Evolutionary conservation across 2,113 vertebrate species (phyloP).

Genomic region (Saguinus imperator): DNA sequence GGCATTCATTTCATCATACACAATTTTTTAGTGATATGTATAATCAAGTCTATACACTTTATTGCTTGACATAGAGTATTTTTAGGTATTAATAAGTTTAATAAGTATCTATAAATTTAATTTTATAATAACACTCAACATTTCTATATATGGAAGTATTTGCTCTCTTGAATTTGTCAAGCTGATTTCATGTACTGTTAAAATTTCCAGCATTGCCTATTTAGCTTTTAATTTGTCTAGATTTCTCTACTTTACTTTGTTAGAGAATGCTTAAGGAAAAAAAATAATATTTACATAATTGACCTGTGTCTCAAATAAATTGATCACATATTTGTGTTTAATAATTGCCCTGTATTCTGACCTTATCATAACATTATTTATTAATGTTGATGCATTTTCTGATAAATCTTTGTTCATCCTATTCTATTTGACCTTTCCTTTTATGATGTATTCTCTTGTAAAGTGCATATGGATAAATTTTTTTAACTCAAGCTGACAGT

Average conservation of each 20-base stretch:
- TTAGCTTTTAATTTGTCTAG: neutral
- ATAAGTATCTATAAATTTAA: neutral
- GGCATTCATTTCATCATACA: neutral
- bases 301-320: conserved; percentile 21
- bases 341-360: neutral
- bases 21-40: neutral
- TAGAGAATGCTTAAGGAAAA: neutral
- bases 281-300: neutral
- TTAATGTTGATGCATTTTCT: neutral
- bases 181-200: neutral
- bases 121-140: neutral
- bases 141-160: neutral
- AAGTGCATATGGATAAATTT: neutral
- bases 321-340: neutral
- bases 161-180: neutral
- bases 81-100: neutral
- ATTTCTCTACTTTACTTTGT: neutral
- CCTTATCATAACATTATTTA: neutral
- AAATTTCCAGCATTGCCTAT: neutral
- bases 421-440: neutral
- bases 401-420: neutral
- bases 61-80: neutral
- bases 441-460: neutral
- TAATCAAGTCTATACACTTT: neutral
- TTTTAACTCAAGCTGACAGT: neutral